Evolutionary conservation across 1,140 invertebrate species (phyloP).

Genomic region (Pemphigus obesinymphae): DNA sequence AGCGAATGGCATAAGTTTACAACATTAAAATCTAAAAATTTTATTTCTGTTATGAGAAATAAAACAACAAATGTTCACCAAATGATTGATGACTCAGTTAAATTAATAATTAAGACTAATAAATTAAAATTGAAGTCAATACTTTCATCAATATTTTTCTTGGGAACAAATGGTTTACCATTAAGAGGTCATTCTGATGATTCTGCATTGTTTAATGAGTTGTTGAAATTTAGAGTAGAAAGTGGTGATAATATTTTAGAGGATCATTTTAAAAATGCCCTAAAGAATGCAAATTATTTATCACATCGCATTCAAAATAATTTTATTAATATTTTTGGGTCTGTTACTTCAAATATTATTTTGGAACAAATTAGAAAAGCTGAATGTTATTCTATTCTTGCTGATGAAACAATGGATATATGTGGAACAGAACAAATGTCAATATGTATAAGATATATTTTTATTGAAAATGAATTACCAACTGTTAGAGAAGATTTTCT

Average conservation of each 20-base stretch:
- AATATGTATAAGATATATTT: too few species aligned
- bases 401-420: too few species aligned
- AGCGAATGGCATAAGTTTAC: not conserved
- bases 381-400: too few species aligned
- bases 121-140: not conserved
- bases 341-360: too few species aligned
- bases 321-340: too few species aligned
- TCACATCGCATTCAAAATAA: not conserved
- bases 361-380: too few species aligned
- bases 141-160: not conserved
- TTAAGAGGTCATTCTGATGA: too few species aligned
- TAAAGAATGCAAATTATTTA: not conserved
- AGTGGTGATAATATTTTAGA: not conserved
- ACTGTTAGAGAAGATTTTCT: too few species aligned
- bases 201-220: not conserved
- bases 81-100: not conserved
- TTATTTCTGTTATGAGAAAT: not conserved
- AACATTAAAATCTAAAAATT: not conserved
- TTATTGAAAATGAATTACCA: too few species aligned
- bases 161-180: not conserved
- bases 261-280: not conserved
- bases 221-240: not conserved
- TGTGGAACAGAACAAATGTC: too few species aligned
- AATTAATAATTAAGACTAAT: not conserved
- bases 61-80: not conserved